A percentile compares a stretch with the other conserved stretches of the same genome.
phyloP scores from a whole-genome alignment of 2,888 invertebrate genomes.

The Acronicta psi region DNA sequence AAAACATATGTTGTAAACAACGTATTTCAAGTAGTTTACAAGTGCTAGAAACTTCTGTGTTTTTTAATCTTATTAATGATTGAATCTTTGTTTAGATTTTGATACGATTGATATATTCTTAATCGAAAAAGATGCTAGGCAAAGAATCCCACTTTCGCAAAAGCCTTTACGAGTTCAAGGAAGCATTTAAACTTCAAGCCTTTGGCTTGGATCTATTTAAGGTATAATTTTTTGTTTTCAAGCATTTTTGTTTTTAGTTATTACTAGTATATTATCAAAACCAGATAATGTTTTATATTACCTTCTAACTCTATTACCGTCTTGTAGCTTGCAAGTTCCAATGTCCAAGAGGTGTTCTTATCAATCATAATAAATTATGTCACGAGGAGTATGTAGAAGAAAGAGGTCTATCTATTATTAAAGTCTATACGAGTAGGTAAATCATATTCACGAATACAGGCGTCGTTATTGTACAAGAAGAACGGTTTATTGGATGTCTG shows the following conservation, averaged over 20 bases:
- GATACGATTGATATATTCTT: too few relatives aligned
- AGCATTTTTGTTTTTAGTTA: too few relatives aligned
- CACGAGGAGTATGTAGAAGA: slow-evolving; percentile 33
- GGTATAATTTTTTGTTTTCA: too few relatives aligned
- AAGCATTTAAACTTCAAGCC: background rate
- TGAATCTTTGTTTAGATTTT: background rate
- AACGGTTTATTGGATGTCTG: slow-evolving; percentile 76
- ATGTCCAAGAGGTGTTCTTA: slow-evolving; percentile 40
- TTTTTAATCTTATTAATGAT: slow-evolving; percentile 12
- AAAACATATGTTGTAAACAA: slow-evolving; percentile 37
- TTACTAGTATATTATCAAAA: too few relatives aligned
- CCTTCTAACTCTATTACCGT: background rate
- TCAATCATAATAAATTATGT: slow-evolving; percentile 42
- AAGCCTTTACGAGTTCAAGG: background rate
- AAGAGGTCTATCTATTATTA: slow-evolving; percentile 35
- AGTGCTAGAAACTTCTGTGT: slow-evolving; percentile 14
- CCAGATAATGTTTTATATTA: too few relatives aligned
- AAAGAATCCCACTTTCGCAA: background rate
- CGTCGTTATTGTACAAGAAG: slow-evolving; percentile 58
- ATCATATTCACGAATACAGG: slow-evolving; percentile 72
- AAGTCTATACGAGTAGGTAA: slow-evolving; percentile 59
- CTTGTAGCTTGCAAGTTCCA: slow-evolving; percentile 5
- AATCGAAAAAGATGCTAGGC: background rate
- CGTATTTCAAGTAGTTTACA: slow-evolving; percentile 40
- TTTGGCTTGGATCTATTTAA: too few relatives aligned